Conservation (phyloP, 2,888 invertebrate species). For the Lysandra coridon region DNA sequence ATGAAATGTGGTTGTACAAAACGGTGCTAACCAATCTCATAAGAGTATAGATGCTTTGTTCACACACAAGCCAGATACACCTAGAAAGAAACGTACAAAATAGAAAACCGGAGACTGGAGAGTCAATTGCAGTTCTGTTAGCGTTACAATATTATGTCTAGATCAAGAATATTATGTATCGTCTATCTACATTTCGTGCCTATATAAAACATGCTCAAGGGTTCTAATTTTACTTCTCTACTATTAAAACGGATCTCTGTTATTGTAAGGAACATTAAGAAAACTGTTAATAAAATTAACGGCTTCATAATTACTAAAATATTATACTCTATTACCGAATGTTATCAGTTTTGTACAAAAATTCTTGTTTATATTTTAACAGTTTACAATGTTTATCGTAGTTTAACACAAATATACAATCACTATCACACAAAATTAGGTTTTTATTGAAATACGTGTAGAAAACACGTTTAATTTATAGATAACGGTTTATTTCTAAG, state of each 20-base stretch:
- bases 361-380: not conserved
- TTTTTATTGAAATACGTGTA: not conserved
- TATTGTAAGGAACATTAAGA: not conserved
- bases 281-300: not conserved
- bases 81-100: not conserved
- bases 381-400: constrained; percentile 9
- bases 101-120: not conserved
- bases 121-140: not conserved
- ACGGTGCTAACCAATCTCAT: too few relatives aligned
- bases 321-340: not conserved
- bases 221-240: not conserved
- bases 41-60: not conserved
- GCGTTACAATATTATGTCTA: not conserved
- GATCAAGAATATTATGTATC: not conserved
- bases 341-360: constrained; percentile 4
- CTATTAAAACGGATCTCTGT: constrained; percentile 1
- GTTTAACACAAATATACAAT: not conserved
- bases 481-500: constrained; percentile 31
- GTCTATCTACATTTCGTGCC: not conserved
- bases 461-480: not conserved
- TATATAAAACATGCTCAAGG: not conserved
- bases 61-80: not conserved
- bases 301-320: not conserved
- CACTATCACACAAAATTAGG: not conserved
- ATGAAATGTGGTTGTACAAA: not conserved